Conservation (phyloP, 2,797 vertebrate genomes). For the Urophycis tenuis region DNA sequence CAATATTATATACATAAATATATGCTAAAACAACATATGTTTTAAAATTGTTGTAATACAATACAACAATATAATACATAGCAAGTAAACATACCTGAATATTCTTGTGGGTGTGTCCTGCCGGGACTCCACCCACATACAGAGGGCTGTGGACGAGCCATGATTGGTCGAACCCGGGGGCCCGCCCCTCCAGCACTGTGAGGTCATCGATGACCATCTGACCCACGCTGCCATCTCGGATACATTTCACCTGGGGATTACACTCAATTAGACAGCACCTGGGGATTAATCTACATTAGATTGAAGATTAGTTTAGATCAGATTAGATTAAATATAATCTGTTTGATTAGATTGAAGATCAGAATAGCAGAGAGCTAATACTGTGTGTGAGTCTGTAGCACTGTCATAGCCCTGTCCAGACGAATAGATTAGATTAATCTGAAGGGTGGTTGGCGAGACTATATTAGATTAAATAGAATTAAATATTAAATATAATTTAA, state of each 20-base stretch:
- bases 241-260: conserved; percentile 76
- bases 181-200: conserved; percentile 73
- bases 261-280: background rate
- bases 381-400: too few relatives aligned
- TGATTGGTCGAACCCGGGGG: conserved; percentile 39
- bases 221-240: conserved; percentile 73
- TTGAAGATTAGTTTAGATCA: too few relatives aligned
- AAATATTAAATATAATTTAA: too few relatives aligned
- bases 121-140: conserved; percentile 86
- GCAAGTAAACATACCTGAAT: conserved; percentile 76
- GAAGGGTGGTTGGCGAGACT: too few relatives aligned
- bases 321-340: background rate
- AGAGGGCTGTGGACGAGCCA: conserved; percentile 79
- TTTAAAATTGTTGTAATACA: background rate
- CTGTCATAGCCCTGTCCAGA: too few relatives aligned
- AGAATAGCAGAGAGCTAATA: too few relatives aligned
- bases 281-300: background rate
- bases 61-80: background rate
- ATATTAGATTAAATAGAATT: too few relatives aligned
- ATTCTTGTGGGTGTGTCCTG: conserved; percentile 79
- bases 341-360: too few relatives aligned
- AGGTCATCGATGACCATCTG: conserved; percentile 83
- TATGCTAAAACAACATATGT: background rate
- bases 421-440: too few relatives aligned
- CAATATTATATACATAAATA: background rate